Evolutionary conservation across 2,797 vertebrate genomes (phyloP).

Genomic region (Sebastolobus alascanus): DNA sequence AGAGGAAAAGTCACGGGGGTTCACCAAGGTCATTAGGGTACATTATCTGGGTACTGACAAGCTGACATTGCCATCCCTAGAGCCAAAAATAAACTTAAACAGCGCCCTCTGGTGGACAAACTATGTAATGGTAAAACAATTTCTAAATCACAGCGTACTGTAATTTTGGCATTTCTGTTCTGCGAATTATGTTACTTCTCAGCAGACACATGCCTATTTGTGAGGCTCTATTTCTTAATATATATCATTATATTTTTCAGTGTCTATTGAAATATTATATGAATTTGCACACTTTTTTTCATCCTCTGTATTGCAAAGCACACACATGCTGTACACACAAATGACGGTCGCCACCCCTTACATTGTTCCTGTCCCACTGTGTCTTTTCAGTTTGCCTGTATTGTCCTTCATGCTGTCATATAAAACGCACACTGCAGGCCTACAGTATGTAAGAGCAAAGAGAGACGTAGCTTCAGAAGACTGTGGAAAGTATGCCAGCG

Average conservation of each 20-base stretch:
- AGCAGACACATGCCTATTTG: not conserved
- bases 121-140: not conserved
- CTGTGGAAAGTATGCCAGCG: slow-evolving; percentile 21
- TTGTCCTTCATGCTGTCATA: slow-evolving; percentile 59
- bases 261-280: not conserved
- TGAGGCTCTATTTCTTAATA: not conserved
- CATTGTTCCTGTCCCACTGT: slow-evolving; percentile 18
- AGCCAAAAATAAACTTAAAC: not conserved
- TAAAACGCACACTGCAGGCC: slow-evolving; percentile 35
- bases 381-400: slow-evolving; percentile 34
- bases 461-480: slow-evolving; percentile 30
- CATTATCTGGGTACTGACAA: too few relatives aligned
- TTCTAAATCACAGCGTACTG: not conserved
- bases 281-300: slow-evolving; percentile 3
- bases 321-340: not conserved
- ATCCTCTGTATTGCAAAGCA: not conserved
- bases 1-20: not conserved
- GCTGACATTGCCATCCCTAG: not conserved
- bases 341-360: not conserved
- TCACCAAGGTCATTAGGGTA: not conserved
- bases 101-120: not conserved
- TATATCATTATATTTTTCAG: not conserved
- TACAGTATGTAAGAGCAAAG: slow-evolving; percentile 27
- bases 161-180: not conserved
- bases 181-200: not conserved